phyloP scores from a whole-genome alignment of 1,140 invertebrate species.

The Cotesia chilonis region DNA sequence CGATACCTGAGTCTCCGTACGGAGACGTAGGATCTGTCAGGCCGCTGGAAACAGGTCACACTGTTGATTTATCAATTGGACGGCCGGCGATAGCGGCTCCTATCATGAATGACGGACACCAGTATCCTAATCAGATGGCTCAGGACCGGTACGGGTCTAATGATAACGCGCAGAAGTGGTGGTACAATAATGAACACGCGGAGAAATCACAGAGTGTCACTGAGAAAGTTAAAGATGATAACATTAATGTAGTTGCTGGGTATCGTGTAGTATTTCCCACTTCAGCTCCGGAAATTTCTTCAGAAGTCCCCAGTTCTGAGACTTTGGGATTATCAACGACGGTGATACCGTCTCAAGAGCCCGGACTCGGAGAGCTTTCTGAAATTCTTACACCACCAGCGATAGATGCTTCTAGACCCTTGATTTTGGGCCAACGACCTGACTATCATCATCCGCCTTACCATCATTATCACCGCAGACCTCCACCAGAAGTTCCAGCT shows the following conservation, averaged over 20 bases:
- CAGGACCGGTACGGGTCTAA: slow-evolving; percentile 8
- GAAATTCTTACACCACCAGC: slow-evolving; percentile 59
- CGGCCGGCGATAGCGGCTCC: not conserved
- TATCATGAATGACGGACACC: not conserved
- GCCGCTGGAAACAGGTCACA: not conserved
- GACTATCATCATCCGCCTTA: slow-evolving; percentile 52
- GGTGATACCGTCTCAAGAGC: slow-evolving; percentile 15
- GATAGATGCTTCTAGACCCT: slow-evolving; percentile 48
- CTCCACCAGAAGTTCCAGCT: slow-evolving; percentile 19
- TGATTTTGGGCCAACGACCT: slow-evolving; percentile 47
- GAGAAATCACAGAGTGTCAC: slow-evolving; percentile 24
- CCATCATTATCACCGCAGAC: slow-evolving; percentile 31
- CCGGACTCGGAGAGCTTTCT: slow-evolving; percentile 48
- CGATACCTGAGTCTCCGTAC: slow-evolving; percentile 63
- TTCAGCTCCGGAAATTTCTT: not conserved
- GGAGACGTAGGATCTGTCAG: slow-evolving; percentile 35
- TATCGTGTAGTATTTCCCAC: slow-evolving; percentile 37
- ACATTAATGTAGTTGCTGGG: slow-evolving; percentile 27
- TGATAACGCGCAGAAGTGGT: slow-evolving; percentile 12
- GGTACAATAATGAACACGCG: slow-evolving; percentile 29
- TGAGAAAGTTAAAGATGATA: slow-evolving; percentile 27
- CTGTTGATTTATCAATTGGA: not conserved
- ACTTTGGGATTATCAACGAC: slow-evolving; percentile 30
- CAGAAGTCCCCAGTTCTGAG: slow-evolving; percentile 11
- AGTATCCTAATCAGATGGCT: not conserved